Percentiles rank a stretch among this genome's conserved stretches.
Conservation (phyloP, 2,113 vertebrate genomes). For the Arizona elegans region DNA sequence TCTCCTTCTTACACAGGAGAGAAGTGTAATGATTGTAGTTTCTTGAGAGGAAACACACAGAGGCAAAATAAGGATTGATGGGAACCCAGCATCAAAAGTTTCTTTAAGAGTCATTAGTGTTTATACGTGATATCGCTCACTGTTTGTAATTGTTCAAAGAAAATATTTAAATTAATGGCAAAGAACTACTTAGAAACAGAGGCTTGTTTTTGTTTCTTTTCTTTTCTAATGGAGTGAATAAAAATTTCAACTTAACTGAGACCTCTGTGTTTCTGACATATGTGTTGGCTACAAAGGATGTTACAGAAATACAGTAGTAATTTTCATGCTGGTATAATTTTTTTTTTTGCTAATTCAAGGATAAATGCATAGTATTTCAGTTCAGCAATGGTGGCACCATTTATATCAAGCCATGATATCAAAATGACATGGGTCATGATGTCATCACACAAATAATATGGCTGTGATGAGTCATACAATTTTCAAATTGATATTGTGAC, state of each 20-base stretch:
- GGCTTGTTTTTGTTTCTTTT: background rate
- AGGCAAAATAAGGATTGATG: background rate
- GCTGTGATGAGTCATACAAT: background rate
- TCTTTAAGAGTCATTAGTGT: background rate
- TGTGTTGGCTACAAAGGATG: background rate
- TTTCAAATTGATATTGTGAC: background rate
- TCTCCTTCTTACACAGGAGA: background rate
- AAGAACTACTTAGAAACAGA: background rate
- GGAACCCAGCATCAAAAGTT: background rate
- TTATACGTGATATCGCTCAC: background rate
- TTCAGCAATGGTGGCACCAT: background rate
- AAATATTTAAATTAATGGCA: background rate
- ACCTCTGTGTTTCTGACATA: background rate
- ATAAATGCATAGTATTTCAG: background rate
- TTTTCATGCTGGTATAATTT: background rate
- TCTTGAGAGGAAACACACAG: background rate
- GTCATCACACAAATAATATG: background rate
- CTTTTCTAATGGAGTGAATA: background rate
- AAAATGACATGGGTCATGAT: background rate
- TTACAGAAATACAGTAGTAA: background rate
- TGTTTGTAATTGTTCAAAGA: background rate
- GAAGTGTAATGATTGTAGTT: background rate
- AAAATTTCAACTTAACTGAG: background rate
- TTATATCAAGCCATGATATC: background rate
- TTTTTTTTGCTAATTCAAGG: background rate